Evolutionary conservation across 2,888 invertebrate genomes (phyloP).

Genomic region (Chloroclystis v-ata): DNA sequence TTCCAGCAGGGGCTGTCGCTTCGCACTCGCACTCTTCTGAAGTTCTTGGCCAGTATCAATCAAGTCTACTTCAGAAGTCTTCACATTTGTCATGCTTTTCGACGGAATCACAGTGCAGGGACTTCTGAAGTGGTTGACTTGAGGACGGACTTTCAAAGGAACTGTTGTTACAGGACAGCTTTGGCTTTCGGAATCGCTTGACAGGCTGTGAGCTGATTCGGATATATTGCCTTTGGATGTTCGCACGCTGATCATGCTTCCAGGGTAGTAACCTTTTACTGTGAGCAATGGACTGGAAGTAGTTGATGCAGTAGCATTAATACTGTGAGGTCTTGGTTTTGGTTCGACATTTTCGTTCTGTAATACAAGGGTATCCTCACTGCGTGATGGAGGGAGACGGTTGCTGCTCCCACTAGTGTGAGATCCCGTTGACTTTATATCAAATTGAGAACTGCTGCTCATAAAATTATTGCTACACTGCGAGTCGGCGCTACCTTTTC

Average conservation of each 20-base stretch:
- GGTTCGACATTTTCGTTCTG: slow-evolving; percentile 61
- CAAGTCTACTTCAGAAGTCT: slow-evolving; percentile 69
- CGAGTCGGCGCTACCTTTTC: slow-evolving; percentile 80
- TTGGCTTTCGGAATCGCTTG: slow-evolving; percentile 80
- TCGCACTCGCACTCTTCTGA: slow-evolving; percentile 59
- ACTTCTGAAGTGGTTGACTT: slow-evolving; percentile 57
- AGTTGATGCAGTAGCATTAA: slow-evolving; percentile 80
- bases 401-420: slow-evolving; percentile 61
- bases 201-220: slow-evolving; percentile 82
- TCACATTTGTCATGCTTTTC: slow-evolving; percentile 81
- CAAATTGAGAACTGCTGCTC: slow-evolving; percentile 67
- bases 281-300: slow-evolving; percentile 84
- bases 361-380: slow-evolving; percentile 84
- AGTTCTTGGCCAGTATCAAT: slow-evolving; percentile 66
- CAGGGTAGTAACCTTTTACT: slow-evolving; percentile 79
- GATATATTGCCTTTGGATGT: slow-evolving; percentile 78
- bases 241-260: slow-evolving; percentile 81
- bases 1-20: slow-evolving; percentile 71
- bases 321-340: slow-evolving; percentile 78
- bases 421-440: slow-evolving; percentile 61
- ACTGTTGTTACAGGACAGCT: slow-evolving; percentile 76
- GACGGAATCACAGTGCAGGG: slow-evolving; percentile 73
- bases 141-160: slow-evolving; percentile 76
- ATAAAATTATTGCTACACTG: slow-evolving; percentile 72
- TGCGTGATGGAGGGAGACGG: slow-evolving; percentile 85